These are phyloP conservation scores for Agrochola lychnidis DNA, from an alignment of 2,888 invertebrate genomes.

Conservation along the genomic window DNA sequence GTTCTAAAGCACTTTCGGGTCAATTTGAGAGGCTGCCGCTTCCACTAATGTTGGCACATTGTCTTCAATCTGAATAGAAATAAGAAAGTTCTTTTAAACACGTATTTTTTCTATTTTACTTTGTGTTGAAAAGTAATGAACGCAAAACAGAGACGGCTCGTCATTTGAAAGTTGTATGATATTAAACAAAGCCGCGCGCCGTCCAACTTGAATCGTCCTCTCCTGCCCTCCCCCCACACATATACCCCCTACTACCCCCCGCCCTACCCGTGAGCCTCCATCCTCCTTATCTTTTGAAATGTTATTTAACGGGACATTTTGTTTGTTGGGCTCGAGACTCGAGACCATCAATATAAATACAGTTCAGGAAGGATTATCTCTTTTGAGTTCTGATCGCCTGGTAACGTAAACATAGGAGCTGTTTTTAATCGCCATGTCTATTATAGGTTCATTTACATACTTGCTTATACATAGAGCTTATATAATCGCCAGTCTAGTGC, in stretches of 20 bases:
- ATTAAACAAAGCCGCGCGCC: slow-evolving; percentile 65
- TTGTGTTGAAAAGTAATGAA: slow-evolving; percentile 17
- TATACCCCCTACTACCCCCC: not conserved
- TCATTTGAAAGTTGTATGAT: slow-evolving; percentile 62
- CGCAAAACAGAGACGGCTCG: slow-evolving; percentile 45
- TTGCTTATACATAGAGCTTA: not conserved
- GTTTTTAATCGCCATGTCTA: not conserved
- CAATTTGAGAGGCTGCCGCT: slow-evolving; percentile 5
- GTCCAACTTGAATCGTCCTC: slow-evolving; percentile 36
- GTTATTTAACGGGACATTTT: slow-evolving; percentile 70
- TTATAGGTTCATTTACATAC: not conserved
- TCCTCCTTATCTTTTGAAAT: slow-evolving; percentile 65
- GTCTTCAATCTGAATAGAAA: not conserved
- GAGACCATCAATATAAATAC: slow-evolving; percentile 49
- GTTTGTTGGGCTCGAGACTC: slow-evolving; percentile 55
- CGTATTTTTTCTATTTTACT: not conserved
- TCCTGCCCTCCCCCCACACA: not conserved
- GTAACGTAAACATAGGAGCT: not conserved
- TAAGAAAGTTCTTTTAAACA: not conserved
- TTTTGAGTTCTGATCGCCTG: slow-evolving; percentile 3
- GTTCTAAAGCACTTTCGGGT: slow-evolving; percentile 25
- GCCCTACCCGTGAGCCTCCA: slow-evolving; percentile 18
- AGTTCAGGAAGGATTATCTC: slow-evolving; percentile 52
- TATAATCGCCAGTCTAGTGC: not conserved
- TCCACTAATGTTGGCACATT: slow-evolving; percentile 7